Percentiles rank a stretch among this genome's conserved stretches.
These are phyloP conservation scores for Alexandromys fortis DNA, from an alignment of 2,113 vertebrate genomes.

Conservation along the genomic window DNA sequence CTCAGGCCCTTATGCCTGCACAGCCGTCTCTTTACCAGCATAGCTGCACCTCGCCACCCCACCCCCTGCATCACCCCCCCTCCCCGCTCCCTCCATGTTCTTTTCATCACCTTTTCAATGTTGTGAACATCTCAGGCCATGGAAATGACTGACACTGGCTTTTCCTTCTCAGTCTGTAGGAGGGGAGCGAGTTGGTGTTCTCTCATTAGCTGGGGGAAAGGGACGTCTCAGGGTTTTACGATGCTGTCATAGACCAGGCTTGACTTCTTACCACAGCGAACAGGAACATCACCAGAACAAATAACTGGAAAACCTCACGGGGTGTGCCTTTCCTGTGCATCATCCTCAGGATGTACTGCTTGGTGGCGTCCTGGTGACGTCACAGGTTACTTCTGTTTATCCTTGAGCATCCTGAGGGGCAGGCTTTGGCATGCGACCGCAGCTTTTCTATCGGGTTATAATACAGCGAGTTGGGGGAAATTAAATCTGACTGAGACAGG, in stretches of 20 bases:
- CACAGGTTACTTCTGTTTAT: not conserved
- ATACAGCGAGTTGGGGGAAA: not conserved
- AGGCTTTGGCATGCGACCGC: not conserved
- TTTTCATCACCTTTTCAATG: not conserved
- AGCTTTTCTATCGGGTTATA: not conserved
- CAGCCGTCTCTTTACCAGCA: not conserved
- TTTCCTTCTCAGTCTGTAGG: not conserved
- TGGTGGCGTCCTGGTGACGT: not conserved
- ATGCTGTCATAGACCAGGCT: not conserved
- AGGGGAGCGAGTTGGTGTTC: not conserved
- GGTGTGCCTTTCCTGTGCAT: fast-evolving
- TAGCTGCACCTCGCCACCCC: not conserved
- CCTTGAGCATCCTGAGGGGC: not conserved
- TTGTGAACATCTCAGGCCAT: not conserved
- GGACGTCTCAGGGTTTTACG: not conserved
- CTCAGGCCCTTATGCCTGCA: not conserved
- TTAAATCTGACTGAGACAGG: constrained; percentile 6
- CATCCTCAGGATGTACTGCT: fast-evolving
- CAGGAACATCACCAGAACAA: not conserved
- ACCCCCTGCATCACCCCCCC: fast-evolving
- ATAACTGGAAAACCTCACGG: not conserved
- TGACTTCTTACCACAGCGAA: not conserved
- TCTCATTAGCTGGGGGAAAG: not conserved
- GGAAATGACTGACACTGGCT: not conserved
- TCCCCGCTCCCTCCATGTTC: fast-evolving